Percentiles rank a stretch among this genome's conserved stretches.
Evolutionary conservation across 2,797 vertebrate genomes (phyloP).

Genomic region (Phalanger gymnotis): DNA sequence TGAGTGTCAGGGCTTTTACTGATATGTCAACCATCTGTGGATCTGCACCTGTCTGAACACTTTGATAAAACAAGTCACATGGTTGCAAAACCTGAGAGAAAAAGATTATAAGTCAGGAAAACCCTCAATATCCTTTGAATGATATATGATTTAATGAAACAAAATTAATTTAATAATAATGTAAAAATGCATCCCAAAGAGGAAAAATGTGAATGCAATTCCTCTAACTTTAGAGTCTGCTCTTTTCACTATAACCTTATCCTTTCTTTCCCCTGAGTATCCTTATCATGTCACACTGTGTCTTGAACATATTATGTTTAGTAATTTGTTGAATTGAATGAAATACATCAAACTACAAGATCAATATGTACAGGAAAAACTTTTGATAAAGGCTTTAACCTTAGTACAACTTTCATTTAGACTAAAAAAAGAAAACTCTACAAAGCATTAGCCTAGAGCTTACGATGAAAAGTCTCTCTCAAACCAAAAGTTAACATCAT

Average conservation of each 20-base stretch:
- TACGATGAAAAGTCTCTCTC: neutral
- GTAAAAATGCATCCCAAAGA: neutral
- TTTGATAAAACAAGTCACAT: constrained; percentile 93
- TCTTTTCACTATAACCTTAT: neutral
- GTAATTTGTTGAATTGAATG: neutral
- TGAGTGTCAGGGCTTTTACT: constrained; percentile 92
- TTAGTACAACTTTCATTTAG: neutral
- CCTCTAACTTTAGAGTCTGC: neutral
- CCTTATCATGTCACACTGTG: neutral
- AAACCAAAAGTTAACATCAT: neutral
- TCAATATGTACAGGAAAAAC: neutral
- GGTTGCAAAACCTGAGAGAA: constrained; percentile 90
- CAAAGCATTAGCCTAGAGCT: neutral
- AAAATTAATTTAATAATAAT: neutral
- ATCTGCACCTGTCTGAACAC: constrained; percentile 83
- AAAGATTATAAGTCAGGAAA: constrained; percentile 6
- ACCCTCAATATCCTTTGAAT: constrained; percentile 40
- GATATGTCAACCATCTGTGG: constrained; percentile 91
- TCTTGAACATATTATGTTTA: neutral
- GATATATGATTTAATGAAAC: constrained; percentile 14
- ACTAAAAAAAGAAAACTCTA: neutral
- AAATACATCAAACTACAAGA: neutral
- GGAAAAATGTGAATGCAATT: neutral
- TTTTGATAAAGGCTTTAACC: neutral
- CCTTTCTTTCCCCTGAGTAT: neutral